Evolutionary conservation across 64 coral and sea anemone genomes (phyloP).

Genomic region (Pocillopora damicornis): DNA sequence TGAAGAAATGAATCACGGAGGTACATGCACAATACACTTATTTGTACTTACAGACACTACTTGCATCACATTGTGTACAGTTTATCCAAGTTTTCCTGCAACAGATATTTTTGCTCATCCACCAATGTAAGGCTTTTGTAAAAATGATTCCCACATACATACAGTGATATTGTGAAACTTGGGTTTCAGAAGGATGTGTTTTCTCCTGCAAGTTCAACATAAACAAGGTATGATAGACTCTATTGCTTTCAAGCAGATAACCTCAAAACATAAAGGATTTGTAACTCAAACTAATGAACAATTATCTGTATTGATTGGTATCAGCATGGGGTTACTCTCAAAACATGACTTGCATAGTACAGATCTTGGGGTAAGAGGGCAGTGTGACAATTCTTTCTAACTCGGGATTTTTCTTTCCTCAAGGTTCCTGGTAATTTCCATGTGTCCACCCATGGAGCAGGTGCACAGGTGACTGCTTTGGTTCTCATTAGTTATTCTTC

Average conservation of each 20-base stretch:
- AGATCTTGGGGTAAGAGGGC: neutral
- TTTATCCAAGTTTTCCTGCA: too few relatives aligned
- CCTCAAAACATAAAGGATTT: too few relatives aligned
- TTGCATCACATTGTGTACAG: too few relatives aligned
- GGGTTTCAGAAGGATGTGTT: slow-evolving; percentile 69
- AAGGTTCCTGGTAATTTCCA: slow-evolving; percentile 99
- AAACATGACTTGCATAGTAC: too few relatives aligned
- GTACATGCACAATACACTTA: slow-evolving; percentile 1
- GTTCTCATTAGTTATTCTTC: neutral
- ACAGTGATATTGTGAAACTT: neutral
- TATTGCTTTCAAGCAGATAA: neutral
- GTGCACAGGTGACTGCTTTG: slow-evolving; percentile 64
- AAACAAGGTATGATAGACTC: slow-evolving; percentile 63
- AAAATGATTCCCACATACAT: neutral
- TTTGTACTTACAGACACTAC: too few relatives aligned
- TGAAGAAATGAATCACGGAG: slow-evolving; percentile 76
- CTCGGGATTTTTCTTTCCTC: neutral
- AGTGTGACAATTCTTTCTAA: neutral
- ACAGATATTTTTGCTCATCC: too few relatives aligned
- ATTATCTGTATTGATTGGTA: too few relatives aligned
- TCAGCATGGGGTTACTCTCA: too few relatives aligned
- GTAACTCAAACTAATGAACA: too few relatives aligned
- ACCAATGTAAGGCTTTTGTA: neutral
- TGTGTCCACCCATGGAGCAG: slow-evolving; percentile 95
- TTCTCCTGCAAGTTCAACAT: slow-evolving; percentile 88